phyloP scores from a whole-genome alignment of 2,888 invertebrate genomes.

The Phyto melanocephala region DNA sequence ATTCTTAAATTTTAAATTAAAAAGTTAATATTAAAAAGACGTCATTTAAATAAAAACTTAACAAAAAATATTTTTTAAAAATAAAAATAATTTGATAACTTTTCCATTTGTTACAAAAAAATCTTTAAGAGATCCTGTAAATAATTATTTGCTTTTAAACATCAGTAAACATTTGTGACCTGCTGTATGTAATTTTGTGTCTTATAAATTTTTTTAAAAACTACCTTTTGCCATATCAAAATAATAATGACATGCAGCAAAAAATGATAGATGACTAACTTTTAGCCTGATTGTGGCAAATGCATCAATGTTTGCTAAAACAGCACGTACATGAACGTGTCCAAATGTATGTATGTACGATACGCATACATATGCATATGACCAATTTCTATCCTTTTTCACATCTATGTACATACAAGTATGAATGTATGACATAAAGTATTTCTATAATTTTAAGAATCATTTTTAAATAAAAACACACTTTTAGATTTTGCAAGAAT shows the following conservation, averaged over 20 bases:
- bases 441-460: background rate
- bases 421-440: conserved; percentile 7
- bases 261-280: conserved; percentile 59
- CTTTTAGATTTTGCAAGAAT: conserved; percentile 14
- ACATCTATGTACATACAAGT: background rate
- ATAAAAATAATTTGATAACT: no score
- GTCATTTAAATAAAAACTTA: no score
- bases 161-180: background rate
- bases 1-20: no score
- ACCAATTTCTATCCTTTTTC: no score
- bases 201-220: conserved; percentile 19
- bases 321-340: conserved; percentile 50
- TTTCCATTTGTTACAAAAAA: no score
- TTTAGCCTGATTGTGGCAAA: conserved; percentile 60
- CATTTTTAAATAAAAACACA: background rate
- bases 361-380: background rate
- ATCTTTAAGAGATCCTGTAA: no score
- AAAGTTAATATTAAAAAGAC: no score
- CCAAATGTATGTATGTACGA: background rate
- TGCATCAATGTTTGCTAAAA: conserved; percentile 59
- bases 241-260: conserved; percentile 2
- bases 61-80: no score
- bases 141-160: no score
- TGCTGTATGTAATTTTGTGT: conserved; percentile 6
- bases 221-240: conserved; percentile 24